phyloP scores from a whole-genome alignment of 2,888 invertebrate genomes.

The Apomyelois bistriatella region DNA sequence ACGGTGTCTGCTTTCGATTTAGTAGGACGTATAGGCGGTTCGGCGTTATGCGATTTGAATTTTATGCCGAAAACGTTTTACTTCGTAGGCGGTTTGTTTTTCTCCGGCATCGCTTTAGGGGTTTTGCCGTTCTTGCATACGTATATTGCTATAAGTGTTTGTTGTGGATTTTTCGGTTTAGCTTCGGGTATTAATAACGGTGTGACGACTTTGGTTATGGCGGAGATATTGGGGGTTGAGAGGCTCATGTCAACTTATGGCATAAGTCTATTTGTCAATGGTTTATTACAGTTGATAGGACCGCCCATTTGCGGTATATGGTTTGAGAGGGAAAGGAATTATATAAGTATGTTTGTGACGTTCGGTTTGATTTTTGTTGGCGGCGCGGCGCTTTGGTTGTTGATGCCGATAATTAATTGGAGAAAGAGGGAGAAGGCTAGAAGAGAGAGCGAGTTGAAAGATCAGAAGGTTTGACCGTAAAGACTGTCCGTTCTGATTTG shows the following conservation, averaged over 20 bases:
- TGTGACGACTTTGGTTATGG: conserved; percentile 92
- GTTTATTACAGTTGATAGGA: conserved; percentile 88
- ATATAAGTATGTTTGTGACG: conserved; percentile 85
- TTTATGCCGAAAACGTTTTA: conserved; percentile 89
- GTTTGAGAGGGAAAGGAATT: conserved; percentile 82
- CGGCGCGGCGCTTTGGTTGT: conserved; percentile 87
- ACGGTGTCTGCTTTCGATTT: conserved; percentile 90
- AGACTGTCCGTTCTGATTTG: neutral
- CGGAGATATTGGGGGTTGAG: conserved; percentile 91
- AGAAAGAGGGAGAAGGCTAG: conserved; percentile 42
- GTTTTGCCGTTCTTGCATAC: conserved; percentile 83
- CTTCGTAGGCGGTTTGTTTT: conserved; percentile 88
- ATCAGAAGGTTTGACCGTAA: conserved; percentile 11
- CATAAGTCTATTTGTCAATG: conserved; percentile 91
- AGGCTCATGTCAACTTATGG: conserved; percentile 91
- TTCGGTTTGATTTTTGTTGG: conserved; percentile 86
- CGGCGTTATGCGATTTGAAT: conserved; percentile 88
- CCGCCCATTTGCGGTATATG: conserved; percentile 90
- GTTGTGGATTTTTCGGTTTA: conserved; percentile 88
- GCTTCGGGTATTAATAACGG: conserved; percentile 92
- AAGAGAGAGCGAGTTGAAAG: conserved; percentile 25
- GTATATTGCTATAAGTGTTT: conserved; percentile 82
- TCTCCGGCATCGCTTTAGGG: conserved; percentile 88
- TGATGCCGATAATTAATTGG: conserved; percentile 85
- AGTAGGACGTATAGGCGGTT: conserved; percentile 91